Evolutionary conservation across 2,797 vertebrate species (phyloP), one percentile per base, ranked within the genome.

Genomic region (Takifugu rubripes): DNA sequence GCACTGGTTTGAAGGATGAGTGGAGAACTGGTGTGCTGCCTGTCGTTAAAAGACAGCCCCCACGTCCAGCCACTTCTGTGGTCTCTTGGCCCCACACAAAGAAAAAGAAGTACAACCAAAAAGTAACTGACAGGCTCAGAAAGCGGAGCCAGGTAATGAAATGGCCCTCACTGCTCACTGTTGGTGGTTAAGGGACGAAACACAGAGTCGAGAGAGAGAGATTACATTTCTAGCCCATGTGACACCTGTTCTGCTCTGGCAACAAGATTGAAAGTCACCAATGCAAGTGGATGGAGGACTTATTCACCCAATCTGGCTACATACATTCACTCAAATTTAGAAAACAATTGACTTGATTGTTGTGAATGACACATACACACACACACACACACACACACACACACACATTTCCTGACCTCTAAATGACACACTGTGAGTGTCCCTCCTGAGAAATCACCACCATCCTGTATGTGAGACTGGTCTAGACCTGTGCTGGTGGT

Each of bases 171-270:
- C 21, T 48, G 59, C 61, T 68, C 48, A 29, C 48, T 26, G 64
- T 61, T 66, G 70, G 64, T 64, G 45, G 71, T 36, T 52, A 68
- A 78, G 56, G 80, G 74, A 68, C 47, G 60, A 52, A 68, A 71
- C 31, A 61, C 33, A 5, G 45, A 68, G 64, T 63, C 66, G 54
- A 46, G 53, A 86, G 88, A 86, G 88, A 90, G 88, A 84, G 87
- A 89, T 89, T 80, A 82, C 63, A 83, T 86, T 78, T 82, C 51
- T 81, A 85, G 83, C 85, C 65, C 61, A 51, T 42, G 49, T 69
- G 87, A 87, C 85, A 85, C 75, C 80, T 85, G 74, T 83, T 88
- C 68, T 71, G 65, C 74, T 78, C 72, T 72, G 72, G 68, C 45
- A 55, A 52, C 56, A 46, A 60, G 77, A 79, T 84, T 74, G 81